Conservation (phyloP, 2,113 vertebrate species). For the mouse (Mus musculus) region DNA sequence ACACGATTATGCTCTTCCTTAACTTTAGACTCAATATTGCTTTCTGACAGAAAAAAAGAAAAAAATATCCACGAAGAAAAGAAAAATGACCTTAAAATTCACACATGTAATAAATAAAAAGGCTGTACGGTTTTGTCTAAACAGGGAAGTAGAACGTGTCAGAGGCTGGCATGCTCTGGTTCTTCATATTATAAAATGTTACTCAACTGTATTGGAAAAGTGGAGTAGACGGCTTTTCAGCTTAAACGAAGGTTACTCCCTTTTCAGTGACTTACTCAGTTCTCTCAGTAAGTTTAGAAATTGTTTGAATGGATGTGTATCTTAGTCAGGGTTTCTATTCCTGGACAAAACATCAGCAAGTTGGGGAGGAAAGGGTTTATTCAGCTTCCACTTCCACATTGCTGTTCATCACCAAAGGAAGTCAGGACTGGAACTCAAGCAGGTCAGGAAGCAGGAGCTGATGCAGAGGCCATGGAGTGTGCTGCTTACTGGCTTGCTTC, state of each 20-base stretch:
- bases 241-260: not conserved
- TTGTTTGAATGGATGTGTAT: not conserved
- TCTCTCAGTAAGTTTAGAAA: not conserved
- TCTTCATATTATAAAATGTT: conserved; percentile 47
- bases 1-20: not conserved
- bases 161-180: not conserved
- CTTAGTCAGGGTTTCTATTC: no score
- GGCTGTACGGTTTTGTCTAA: not conserved
- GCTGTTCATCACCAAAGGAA: no score
- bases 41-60: not conserved
- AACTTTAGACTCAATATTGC: conserved; percentile 3
- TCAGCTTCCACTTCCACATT: no score
- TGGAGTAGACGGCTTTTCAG: conserved; percentile 20
- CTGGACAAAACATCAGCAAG: no score
- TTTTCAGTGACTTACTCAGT: not conserved
- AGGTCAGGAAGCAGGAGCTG: no score
- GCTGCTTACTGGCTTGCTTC: no score
- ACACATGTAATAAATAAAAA: conserved; percentile 33
- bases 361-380: no score
- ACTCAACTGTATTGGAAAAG: not conserved
- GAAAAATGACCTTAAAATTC: conserved; percentile 20
- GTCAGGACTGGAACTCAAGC: no score
- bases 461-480: no score
- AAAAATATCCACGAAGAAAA: not conserved
- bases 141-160: not conserved